phyloP scores from a whole-genome alignment of 2,113 vertebrate species.

The Fulmarus glacialis region DNA sequence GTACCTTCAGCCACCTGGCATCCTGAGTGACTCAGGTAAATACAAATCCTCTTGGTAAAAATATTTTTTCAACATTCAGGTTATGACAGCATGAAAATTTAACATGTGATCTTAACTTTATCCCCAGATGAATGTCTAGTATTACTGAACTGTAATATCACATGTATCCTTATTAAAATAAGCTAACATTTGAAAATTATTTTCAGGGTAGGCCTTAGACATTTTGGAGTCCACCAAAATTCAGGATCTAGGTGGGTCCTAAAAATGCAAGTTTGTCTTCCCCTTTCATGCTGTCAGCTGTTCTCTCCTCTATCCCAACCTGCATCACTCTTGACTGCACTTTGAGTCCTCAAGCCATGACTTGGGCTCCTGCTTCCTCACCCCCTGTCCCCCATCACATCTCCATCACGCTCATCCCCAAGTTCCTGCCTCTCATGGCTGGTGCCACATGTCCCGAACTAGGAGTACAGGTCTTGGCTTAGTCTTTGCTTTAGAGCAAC shows the following conservation, averaged over 20 bases:
- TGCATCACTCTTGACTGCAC: background rate
- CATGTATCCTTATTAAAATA: background rate
- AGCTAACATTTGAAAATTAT: background rate
- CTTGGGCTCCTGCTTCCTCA: background rate
- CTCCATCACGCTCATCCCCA: background rate
- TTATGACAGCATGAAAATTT: background rate
- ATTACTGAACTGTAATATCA: background rate
- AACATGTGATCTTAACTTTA: background rate
- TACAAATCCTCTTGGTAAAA: constrained; percentile 5
- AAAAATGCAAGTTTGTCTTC: background rate
- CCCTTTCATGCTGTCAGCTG: background rate
- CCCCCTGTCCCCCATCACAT: background rate
- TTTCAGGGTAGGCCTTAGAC: background rate
- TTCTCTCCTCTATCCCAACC: background rate
- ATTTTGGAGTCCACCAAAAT: background rate
- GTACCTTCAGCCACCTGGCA: background rate
- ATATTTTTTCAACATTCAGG: background rate
- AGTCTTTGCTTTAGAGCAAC: background rate
- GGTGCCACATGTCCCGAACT: background rate
- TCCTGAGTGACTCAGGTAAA: background rate
- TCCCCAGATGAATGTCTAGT: background rate
- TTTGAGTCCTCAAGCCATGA: background rate
- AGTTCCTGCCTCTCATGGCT: background rate
- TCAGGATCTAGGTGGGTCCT: background rate
- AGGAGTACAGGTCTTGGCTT: background rate